Conservation (phyloP, 2,797 vertebrate genomes). For the Florisuga fusca region DNA sequence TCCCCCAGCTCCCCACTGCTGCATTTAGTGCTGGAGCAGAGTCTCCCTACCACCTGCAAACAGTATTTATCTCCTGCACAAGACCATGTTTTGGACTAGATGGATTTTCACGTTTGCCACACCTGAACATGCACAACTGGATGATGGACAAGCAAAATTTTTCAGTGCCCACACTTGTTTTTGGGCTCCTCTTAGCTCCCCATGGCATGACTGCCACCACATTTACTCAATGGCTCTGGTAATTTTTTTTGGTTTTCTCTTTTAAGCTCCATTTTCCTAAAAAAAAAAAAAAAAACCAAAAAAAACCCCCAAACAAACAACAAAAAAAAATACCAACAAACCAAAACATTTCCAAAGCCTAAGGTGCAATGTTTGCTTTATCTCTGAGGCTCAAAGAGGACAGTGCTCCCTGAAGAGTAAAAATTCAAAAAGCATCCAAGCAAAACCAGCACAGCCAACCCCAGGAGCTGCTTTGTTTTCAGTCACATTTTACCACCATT, state of each 20-base stretch:
- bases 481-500: background rate
- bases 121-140: background rate
- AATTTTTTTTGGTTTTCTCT: background rate
- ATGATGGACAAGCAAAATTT: background rate
- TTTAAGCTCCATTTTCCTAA: background rate
- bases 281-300: background rate
- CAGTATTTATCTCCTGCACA: background rate
- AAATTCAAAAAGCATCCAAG: background rate
- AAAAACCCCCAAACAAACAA: background rate
- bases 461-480: background rate
- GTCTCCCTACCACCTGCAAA: background rate
- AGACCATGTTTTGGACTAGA: background rate
- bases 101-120: background rate
- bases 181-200: background rate
- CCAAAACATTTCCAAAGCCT: background rate
- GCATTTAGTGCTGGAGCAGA: fast-evolving
- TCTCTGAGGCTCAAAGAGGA: background rate
- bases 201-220: background rate
- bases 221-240: background rate
- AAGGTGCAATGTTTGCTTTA: background rate
- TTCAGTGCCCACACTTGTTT: background rate
- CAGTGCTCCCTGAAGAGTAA: background rate
- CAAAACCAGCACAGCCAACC: background rate
- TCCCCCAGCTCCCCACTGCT: background rate
- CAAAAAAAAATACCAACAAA: too few relatives aligned